Base-by-base conservation (phyloP, 2,113 vertebrate genomes). In the Lasiurus borealis region DNA sequence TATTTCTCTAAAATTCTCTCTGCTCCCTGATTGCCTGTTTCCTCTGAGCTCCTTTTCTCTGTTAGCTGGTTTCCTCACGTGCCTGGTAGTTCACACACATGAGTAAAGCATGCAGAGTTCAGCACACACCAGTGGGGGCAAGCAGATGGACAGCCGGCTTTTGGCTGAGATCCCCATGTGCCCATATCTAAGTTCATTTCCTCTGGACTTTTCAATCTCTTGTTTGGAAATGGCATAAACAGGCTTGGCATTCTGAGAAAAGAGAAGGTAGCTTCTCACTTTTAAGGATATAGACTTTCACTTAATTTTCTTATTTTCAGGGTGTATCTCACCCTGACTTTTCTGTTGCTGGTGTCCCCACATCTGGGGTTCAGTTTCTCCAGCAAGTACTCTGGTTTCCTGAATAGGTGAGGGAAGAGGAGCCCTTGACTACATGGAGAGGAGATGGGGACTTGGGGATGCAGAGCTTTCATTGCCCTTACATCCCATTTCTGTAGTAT, bases 1-100 rank as follows among this genome's bases (percentile, higher is more conserved):
- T 34, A 73, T 73, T 84, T 25, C 73, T 85, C 31, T 77, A 78
- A 81, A 48, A 72, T 57, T 82, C 86, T 75, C 68, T 88, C 50
- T 88, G 66, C 3, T 82, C 36, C 48, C 31, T 27, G 31, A 84
- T 57, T 34, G 40, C 15, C 57, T 64, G 5, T 82, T 73, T 69
- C 25, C 62, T 73, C 68, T 52, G n/a, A 77, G 9, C 31, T n/a
- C 12, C 59, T 44, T 83, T 68, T 73, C 59, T 36, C n/a, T 85
- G 19, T 83, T 29, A 48, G 31, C 3, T 59, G 46, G 36, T 75
- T 93, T 91, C 83, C 68, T 72, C 46, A 57, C 29, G 50, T 8
- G 23, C 68, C 92, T 68, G 83, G 40, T 23, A 7, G 3, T 40
- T 15, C 36, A 31, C 1, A 6, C 19, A 6, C 14, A 46, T 23